A percentile compares a stretch with the other conserved stretches of the same genome.
phyloP scores from a whole-genome alignment of 2,888 invertebrate genomes.

The Selenia dentaria region DNA sequence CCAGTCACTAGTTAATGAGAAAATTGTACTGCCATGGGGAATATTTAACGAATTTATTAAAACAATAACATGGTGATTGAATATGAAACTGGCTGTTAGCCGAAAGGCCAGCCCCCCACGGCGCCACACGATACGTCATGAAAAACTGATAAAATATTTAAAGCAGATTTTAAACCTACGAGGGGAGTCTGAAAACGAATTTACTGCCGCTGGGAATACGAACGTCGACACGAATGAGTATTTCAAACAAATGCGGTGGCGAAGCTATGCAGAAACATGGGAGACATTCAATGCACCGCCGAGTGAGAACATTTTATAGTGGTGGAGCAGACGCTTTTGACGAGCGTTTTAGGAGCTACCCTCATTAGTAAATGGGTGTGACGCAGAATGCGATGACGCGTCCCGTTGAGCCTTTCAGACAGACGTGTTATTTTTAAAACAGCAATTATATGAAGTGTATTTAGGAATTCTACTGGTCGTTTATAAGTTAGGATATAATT shows the following conservation, averaged over 20 bases:
- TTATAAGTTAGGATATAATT: too few relatives aligned
- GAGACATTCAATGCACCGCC: conserved; percentile 41
- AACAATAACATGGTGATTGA: conserved; percentile 36
- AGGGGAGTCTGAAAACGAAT: conserved; percentile 66
- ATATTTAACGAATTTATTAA: conserved; percentile 23
- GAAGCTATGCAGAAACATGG: conserved; percentile 43
- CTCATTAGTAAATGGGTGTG: conserved; percentile 58
- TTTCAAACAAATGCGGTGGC: conserved; percentile 53
- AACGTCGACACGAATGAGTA: conserved; percentile 49
- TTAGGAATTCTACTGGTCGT: background rate
- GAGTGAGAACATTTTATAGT: conserved; percentile 41
- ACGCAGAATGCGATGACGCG: conserved; percentile 36
- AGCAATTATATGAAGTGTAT: conserved; percentile 12
- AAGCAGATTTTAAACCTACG: conserved; percentile 63
- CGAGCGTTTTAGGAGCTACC: conserved; percentile 46
- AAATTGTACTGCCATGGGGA: too few relatives aligned
- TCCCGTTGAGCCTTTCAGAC: conserved; percentile 33
- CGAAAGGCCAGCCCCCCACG: conserved; percentile 61
- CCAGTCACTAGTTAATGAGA: too few relatives aligned
- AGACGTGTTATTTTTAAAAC: conserved; percentile 40
- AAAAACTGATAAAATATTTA: conserved; percentile 82
- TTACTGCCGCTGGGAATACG: conserved; percentile 67
- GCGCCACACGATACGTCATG: conserved; percentile 75
- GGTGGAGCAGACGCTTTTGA: conserved; percentile 39
- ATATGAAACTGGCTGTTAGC: conserved; percentile 57